These are phyloP conservation scores for Tachina lurida DNA, from an alignment of 2,888 invertebrate species.

Conservation along the genomic window DNA sequence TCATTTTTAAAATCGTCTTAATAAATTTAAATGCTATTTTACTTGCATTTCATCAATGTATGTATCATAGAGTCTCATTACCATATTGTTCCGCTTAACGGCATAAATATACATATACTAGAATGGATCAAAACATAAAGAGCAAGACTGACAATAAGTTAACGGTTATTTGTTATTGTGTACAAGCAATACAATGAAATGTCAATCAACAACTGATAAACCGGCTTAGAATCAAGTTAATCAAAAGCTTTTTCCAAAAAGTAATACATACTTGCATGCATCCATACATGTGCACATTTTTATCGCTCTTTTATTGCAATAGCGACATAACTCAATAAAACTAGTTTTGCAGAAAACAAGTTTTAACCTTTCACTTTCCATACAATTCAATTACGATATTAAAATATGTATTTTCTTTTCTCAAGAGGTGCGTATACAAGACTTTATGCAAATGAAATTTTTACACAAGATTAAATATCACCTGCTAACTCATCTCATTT, in stretches of 20 bases:
- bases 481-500: too few relatives aligned
- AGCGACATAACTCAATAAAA: neutral
- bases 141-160: neutral
- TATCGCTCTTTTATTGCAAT: neutral
- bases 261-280: neutral
- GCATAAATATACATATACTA: neutral
- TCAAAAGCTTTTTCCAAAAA: neutral
- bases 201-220: slow-evolving; percentile 39
- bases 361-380: neutral
- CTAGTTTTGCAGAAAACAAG: neutral
- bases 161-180: neutral
- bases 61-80: too few relatives aligned
- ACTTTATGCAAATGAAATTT: too few relatives aligned
- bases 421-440: too few relatives aligned
- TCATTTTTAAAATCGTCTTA: too few relatives aligned
- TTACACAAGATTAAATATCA: too few relatives aligned
- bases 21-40: too few relatives aligned
- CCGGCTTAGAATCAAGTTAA: slow-evolving; percentile 20
- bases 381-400: too few relatives aligned
- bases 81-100: too few relatives aligned
- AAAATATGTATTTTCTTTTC: too few relatives aligned
- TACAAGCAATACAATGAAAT: neutral
- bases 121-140: neutral
- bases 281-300: neutral
- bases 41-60: too few relatives aligned